Evolutionary conservation across 2,797 vertebrate species (phyloP).

Genomic region (Tiaroga cobitis): DNA sequence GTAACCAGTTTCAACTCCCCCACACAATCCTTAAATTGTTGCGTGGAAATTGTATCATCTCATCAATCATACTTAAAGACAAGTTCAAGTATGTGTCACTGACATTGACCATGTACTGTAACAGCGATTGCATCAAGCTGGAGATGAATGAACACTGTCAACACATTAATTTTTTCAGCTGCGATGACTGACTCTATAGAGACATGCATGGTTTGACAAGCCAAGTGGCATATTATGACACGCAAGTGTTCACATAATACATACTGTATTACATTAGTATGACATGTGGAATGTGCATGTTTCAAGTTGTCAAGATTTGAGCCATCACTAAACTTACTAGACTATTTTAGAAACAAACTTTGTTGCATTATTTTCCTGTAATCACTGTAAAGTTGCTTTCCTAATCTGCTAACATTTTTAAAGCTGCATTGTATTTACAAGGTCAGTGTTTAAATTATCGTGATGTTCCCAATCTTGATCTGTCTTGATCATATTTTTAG

Average conservation of each 20-base stretch:
- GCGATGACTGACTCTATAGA: neutral
- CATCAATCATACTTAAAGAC: neutral
- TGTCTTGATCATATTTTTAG: neutral
- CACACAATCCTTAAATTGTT: neutral
- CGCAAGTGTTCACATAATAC: neutral
- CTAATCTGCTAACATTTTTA: neutral
- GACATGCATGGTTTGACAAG: neutral
- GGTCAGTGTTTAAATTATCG: neutral
- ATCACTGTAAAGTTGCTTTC: too few relatives aligned
- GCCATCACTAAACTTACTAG: too few relatives aligned
- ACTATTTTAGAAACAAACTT: too few relatives aligned
- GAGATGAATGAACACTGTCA: neutral
- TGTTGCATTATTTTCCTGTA: too few relatives aligned
- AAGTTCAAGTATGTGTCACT: slow-evolving; percentile 9
- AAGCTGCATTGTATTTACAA: neutral
- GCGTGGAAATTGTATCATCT: neutral
- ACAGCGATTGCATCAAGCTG: neutral
- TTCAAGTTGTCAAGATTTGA: too few relatives aligned
- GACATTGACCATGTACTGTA: neutral
- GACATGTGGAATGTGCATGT: neutral
- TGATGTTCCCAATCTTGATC: neutral
- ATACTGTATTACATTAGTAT: neutral
- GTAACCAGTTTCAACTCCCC: neutral
- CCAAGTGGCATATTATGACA: neutral
- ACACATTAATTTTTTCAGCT: neutral